A percentile compares a stretch with the other conserved stretches of the same genome.
phyloP scores from a whole-genome alignment of 2,113 vertebrate species.

The Takifugu flavidus region DNA sequence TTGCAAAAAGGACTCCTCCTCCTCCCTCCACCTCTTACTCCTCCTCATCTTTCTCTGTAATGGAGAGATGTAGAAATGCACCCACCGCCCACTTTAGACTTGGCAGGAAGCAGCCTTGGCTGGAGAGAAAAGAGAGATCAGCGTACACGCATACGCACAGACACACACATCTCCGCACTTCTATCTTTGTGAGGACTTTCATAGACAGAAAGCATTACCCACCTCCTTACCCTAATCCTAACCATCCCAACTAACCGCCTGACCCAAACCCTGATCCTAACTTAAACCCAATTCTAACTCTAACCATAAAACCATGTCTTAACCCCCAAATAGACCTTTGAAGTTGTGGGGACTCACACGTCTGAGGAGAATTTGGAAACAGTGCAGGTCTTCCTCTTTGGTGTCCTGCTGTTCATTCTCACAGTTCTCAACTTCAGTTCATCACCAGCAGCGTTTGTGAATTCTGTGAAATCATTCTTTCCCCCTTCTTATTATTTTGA shows the following conservation, averaged over 20 bases:
- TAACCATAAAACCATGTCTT: no score
- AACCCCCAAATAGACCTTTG: no score
- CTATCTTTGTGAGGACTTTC: no score
- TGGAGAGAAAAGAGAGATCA: constrained; percentile 37
- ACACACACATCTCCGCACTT: constrained; percentile 3
- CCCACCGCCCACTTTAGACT: constrained; percentile 60
- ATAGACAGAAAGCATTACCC: no score
- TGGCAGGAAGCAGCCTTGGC: constrained; percentile 63
- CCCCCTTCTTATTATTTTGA: not conserved
- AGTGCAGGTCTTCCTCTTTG: constrained; percentile 49
- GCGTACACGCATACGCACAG: constrained; percentile 10
- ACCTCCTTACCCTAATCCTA: no score
- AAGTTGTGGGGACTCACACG: constrained; percentile 2
- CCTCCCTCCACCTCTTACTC: constrained; percentile 23
- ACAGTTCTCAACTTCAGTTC: constrained; percentile 48
- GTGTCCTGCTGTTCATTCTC: constrained; percentile 59
- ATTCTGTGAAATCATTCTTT: constrained; percentile 24
- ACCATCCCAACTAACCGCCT: no score
- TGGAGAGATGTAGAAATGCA: constrained; percentile 64
- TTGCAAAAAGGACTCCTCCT: constrained; percentile 27
- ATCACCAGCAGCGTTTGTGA: constrained; percentile 34
- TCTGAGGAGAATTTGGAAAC: constrained; percentile 56
- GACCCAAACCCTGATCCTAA: no score
- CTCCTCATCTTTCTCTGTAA: constrained; percentile 53
- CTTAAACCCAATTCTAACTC: no score